Evolutionary conservation across 2,888 invertebrate genomes (phyloP), one percentile per base, ranked within the genome.

Genomic region (Harmothoe impar): DNA sequence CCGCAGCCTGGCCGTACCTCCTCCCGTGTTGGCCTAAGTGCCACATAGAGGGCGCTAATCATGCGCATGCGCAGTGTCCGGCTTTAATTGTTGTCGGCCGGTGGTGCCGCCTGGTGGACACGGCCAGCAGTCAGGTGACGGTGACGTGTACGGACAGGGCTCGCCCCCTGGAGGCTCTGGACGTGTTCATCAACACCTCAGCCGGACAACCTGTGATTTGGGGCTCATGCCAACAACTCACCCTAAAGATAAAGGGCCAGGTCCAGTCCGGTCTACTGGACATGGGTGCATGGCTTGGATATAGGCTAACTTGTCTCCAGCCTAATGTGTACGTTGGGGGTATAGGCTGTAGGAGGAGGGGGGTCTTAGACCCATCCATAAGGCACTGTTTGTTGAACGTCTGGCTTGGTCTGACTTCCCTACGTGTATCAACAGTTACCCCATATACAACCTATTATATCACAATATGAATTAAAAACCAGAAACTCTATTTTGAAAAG

Each of bases 61-160:
- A 86, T 52, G 86, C 86, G 56, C 86, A 86, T 86, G 86, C 86
- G 54, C 86, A 56, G 86, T 86, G 86, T 52, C 56, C 56, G 56
- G 54, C 56, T 56, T 86, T 86, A 86, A 86, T 86, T 86, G 86
- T 81, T 81, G 7, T 81, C 81, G 81, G 81, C 35, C 81, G 81
- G 43, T 86, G 86, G 86, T 52, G 86, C 86, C 86, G 31, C 29
- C 86, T 54, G 33, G 86, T 54, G 86, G 54, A 51, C 54, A 29
- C 25, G 15, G 25, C 12, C 23, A 54, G n/a, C 33, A 20, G 33
- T 86, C 86, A 86, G 52, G 86, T 86, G 86, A 86, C 56, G 43
- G 86, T 52, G 86, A 86, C 52, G 25, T 17, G 15, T 0, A 0
- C 12, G 29, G 86, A 54, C 86, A 86, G 52, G 25, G 25, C 35